Evolutionary conservation across 1,140 invertebrate species (phyloP), one percentile per base, ranked within the genome.

Genomic region (Trissolcus basalis): DNA sequence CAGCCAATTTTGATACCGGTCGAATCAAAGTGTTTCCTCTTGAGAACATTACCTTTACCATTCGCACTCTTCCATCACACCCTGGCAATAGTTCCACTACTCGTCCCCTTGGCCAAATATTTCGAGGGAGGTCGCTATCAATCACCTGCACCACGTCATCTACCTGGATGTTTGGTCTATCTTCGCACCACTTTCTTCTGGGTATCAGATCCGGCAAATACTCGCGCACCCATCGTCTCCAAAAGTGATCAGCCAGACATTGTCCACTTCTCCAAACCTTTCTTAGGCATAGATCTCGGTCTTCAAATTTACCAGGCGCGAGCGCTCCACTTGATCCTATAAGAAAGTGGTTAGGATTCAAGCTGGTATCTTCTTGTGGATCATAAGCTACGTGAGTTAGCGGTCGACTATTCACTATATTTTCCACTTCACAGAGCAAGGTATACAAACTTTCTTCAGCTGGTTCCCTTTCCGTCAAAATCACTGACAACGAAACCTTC

Each of bases 341-440:
- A 9, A 70, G 33, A 53, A 85, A 84, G 32, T 86, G 81, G 11
- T 82, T 82, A 1, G 83, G 83, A 0, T 83, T 85, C 0, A 86
- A 36, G 0, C 80, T 74, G 16, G 77, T 80, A 0, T 63, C 51
- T 27, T 82, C 74, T 5, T 80, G 64, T 0, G 55, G 36, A 27
- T 48, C 59, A 0, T 76, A 51, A 10, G 81, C 78, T 0, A 84
- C 78, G 4, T 83, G 77, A 0, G 79, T 83, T 8, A 86, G 78
- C 0, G 82, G 81, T 14, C 81, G 63, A 13, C 53, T 45, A 13
- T 65, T 65, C 3, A 55, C 13, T 6, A 48, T 16, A 19, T 55
- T 50, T 13, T 67, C 47, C 5, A 50, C 19, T 58, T 58, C 45
- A 2, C 45, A 10, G 11, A 67, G 27, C 1, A 54, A 14, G 1